Evolutionary conservation across 2,113 vertebrate species (phyloP).

Genomic region (Callipepla californica): DNA sequence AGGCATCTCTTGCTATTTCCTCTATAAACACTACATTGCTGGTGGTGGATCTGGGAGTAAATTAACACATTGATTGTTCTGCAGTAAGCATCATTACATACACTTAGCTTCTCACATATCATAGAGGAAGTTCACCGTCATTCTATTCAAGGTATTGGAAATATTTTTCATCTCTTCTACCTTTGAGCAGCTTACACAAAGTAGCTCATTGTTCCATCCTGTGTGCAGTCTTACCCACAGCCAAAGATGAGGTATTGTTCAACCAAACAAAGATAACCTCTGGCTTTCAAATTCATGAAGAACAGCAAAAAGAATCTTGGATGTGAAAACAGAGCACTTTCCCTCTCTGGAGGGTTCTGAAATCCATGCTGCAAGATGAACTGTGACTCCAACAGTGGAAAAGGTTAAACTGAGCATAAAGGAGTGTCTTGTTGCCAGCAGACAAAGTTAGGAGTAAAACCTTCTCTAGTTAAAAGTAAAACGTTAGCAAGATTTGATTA

Average conservation of each 20-base stretch:
- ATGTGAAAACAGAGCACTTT: background rate
- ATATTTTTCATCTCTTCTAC: background rate
- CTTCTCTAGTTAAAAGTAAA: background rate
- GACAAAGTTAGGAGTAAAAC: background rate
- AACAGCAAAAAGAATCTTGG: background rate
- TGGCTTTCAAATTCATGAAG: background rate
- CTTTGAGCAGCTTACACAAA: background rate
- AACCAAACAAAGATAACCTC: background rate
- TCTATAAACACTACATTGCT: background rate
- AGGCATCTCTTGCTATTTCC: too few relatives aligned
- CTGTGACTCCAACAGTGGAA: background rate
- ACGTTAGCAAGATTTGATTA: background rate
- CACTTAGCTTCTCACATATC: background rate
- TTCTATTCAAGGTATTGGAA: background rate
- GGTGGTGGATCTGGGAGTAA: background rate
- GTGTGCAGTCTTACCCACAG: background rate
- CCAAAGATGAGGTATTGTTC: background rate
- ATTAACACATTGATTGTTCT: background rate
- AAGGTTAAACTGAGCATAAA: background rate
- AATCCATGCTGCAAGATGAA: background rate
- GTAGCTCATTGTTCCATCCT: background rate
- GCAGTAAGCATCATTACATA: background rate
- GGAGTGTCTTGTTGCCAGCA: background rate
- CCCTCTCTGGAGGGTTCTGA: background rate
- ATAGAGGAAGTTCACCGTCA: background rate